A percentile compares a stretch with the other conserved stretches of the same genome.
Conservation (phyloP, 1,140 invertebrate genomes). For the Meloidogyne exigua region DNA sequence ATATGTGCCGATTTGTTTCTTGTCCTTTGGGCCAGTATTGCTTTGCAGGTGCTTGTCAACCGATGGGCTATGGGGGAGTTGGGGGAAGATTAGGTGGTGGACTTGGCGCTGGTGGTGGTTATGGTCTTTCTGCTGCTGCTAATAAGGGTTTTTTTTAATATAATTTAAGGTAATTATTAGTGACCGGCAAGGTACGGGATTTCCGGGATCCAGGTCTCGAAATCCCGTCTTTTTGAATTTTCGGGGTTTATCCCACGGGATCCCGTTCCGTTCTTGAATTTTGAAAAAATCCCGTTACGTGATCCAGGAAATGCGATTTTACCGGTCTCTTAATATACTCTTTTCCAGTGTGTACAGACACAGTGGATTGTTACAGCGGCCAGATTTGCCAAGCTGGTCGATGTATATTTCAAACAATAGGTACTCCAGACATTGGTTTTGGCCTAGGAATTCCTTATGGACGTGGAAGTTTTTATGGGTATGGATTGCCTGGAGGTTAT, state of each 20-base stretch:
- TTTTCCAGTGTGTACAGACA: slow-evolving; percentile 49
- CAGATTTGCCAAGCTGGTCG: slow-evolving; percentile 48
- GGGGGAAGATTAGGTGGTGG: neutral
- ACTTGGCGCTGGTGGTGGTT: slow-evolving; percentile 29
- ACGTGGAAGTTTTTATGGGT: slow-evolving; percentile 8
- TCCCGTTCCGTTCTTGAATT: too few relatives aligned
- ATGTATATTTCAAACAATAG: slow-evolving; percentile 43
- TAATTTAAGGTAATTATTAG: too few relatives aligned
- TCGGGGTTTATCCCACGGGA: too few relatives aligned
- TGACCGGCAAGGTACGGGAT: too few relatives aligned
- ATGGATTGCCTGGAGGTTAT: neutral
- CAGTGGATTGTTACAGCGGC: slow-evolving; percentile 53
- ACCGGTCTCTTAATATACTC: slow-evolving; percentile 7
- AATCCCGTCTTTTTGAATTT: too few relatives aligned
- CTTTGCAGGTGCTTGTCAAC: slow-evolving; percentile 54
- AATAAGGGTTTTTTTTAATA: slow-evolving; percentile 35
- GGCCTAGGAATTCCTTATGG: slow-evolving; percentile 25
- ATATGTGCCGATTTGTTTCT: slow-evolving; percentile 59
- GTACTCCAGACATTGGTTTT: neutral
- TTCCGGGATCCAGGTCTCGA: too few relatives aligned
- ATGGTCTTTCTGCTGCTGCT: slow-evolving; percentile 37
- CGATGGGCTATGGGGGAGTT: slow-evolving; percentile 25
- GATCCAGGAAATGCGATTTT: too few relatives aligned
- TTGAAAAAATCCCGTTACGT: too few relatives aligned
- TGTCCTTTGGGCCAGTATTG: slow-evolving; percentile 62